phyloP scores from a whole-genome alignment of 35 echinoderm and acorn worm genomes.

The Ophioderma brevispina region DNA sequence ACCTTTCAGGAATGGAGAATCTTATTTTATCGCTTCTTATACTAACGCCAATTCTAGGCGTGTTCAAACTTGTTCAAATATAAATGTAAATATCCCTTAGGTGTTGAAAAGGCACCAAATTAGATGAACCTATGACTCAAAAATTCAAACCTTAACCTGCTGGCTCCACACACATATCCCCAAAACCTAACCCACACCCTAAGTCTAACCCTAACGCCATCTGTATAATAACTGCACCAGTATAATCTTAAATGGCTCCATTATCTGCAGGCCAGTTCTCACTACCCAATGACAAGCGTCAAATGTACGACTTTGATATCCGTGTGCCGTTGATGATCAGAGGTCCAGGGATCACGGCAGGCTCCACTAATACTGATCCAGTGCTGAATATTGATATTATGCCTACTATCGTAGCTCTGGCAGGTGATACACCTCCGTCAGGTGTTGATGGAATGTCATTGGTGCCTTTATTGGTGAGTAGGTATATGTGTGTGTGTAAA shows the following conservation, averaged over 20 bases:
- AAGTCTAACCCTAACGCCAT: no score
- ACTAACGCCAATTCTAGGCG: neutral
- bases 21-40: no score
- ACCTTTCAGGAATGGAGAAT: no score
- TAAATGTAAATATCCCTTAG: no score
- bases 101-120: no score
- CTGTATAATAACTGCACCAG: no score
- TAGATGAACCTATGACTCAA: no score
- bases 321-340: slow-evolving; percentile 87
- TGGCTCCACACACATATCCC: no score
- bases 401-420: slow-evolving; percentile 85
- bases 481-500: neutral
- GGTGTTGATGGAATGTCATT: slow-evolving; percentile 83
- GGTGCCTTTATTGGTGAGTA: slow-evolving; percentile 83
- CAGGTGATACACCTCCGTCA: slow-evolving; percentile 64
- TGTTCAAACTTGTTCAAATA: slow-evolving; percentile 2
- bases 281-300: slow-evolving; percentile 90
- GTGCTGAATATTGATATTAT: slow-evolving; percentile 91
- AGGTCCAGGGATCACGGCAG: slow-evolving; percentile 72
- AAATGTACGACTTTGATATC: slow-evolving; percentile 99
- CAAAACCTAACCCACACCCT: no score
- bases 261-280: slow-evolving; percentile 89
- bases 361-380: slow-evolving; percentile 35
- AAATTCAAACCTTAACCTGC: no score
- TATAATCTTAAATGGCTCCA: no score